phyloP scores from a whole-genome alignment of 2,888 invertebrate genomes.

The Liopterus haemorrhoidalis region DNA sequence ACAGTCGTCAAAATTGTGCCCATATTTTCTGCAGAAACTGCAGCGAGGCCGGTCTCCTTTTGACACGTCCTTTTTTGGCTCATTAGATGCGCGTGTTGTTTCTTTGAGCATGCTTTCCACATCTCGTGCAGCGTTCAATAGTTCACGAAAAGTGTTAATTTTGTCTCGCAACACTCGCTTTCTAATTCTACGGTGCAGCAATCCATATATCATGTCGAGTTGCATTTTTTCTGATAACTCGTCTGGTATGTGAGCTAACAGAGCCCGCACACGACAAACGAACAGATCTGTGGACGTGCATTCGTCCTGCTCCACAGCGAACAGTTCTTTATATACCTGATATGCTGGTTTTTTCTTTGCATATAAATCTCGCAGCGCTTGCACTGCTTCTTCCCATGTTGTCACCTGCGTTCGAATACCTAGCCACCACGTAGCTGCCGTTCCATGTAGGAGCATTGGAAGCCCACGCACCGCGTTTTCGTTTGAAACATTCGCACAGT shows the following conservation, averaged over 20 bases:
- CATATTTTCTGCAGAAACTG: no score
- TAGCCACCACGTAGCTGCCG: slow-evolving; percentile 26
- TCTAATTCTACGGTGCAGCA: slow-evolving; percentile 7
- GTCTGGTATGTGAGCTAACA: slow-evolving; percentile 7
- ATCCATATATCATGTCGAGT: slow-evolving; percentile 11
- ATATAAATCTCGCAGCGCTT: slow-evolving; percentile 10
- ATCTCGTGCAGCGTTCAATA: slow-evolving; percentile 2
- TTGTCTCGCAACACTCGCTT: slow-evolving; percentile 7
- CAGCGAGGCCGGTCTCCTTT: background rate
- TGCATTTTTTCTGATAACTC: slow-evolving; percentile 7
- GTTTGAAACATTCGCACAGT: slow-evolving; percentile 17
- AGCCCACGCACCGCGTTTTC: no score
- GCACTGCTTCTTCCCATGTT: slow-evolving; percentile 16
- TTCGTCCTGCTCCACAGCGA: slow-evolving; percentile 7
- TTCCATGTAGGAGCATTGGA: slow-evolving; percentile 20
- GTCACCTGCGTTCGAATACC: slow-evolving; percentile 15
- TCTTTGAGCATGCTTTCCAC: slow-evolving; percentile 7
- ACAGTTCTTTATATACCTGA: slow-evolving; percentile 10
- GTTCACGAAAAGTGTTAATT: no score
- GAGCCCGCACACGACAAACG: slow-evolving; percentile 7
- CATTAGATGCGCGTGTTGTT: background rate
- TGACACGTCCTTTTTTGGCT: background rate
- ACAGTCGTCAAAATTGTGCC: background rate
- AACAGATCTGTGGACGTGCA: slow-evolving; percentile 10
- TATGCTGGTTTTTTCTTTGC: slow-evolving; percentile 18